phyloP scores from a whole-genome alignment of 2,888 invertebrate genomes.

The Pterostichus niger region DNA sequence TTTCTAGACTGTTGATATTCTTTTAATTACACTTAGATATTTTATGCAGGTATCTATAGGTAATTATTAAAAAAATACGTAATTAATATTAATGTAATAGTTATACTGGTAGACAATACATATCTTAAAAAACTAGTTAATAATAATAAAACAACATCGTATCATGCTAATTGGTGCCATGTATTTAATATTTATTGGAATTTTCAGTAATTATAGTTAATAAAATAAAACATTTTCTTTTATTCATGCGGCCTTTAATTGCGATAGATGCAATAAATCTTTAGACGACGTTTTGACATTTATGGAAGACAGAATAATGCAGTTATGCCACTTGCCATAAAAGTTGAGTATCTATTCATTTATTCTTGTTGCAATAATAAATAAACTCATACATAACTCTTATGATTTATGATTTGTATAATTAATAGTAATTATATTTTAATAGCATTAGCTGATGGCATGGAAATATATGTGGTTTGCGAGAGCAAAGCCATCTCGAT shows the following conservation, averaged over 20 bases:
- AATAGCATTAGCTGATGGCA: background rate
- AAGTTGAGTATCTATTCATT: constrained; percentile 16
- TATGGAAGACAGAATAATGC: constrained; percentile 22
- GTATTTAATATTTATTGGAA: background rate
- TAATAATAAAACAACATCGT: no score
- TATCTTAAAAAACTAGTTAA: no score
- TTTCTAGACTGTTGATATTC: no score
- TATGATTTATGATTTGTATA: constrained; percentile 41
- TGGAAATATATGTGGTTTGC: background rate
- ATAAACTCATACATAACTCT: constrained; percentile 17
- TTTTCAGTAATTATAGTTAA: constrained; percentile 15
- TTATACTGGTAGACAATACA: no score
- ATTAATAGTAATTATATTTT: constrained; percentile 17
- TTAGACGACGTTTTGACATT: background rate
- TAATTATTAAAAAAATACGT: no score
- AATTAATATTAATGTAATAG: no score
- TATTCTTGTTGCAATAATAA: constrained; percentile 34
- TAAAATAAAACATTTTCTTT: constrained; percentile 20
- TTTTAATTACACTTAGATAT: no score
- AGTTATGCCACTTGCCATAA: background rate
- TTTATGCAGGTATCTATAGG: no score
- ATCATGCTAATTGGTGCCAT: no score
- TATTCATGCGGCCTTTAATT: constrained; percentile 24
- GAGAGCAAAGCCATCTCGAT: background rate
- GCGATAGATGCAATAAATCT: constrained; percentile 18